Evolutionary conservation across 1,140 invertebrate genomes (phyloP).

Genomic region (Phthorimaea operculella): DNA sequence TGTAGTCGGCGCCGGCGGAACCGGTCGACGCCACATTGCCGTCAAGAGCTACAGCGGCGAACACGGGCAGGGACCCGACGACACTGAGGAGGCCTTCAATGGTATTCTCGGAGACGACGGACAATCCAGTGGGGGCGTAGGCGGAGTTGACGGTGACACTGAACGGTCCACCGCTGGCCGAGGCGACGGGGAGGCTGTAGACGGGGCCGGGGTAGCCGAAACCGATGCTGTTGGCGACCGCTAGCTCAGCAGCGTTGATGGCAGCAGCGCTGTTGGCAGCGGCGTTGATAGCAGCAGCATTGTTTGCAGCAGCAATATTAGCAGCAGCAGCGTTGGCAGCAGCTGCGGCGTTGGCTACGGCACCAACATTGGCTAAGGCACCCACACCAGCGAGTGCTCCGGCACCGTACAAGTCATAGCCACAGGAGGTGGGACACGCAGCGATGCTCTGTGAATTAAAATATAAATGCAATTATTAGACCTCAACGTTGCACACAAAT

Average conservation of each 20-base stretch:
- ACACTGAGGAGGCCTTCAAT: constrained; percentile 28
- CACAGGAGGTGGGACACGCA: no score
- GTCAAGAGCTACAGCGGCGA: constrained; percentile 14
- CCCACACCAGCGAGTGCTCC: no score
- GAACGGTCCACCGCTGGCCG: constrained; percentile 18
- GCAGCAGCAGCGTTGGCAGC: not conserved
- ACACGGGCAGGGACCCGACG: constrained; percentile 23
- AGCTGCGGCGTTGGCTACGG: not conserved
- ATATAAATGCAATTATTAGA: no score
- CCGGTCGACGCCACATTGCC: constrained; percentile 11
- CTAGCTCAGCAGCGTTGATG: no score
- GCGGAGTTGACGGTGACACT: constrained; percentile 17
- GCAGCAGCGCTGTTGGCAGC: not conserved
- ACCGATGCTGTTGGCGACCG: no score
- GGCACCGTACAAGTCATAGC: no score
- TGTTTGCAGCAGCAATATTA: no score
- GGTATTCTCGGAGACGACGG: constrained; percentile 26
- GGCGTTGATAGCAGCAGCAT: not conserved
- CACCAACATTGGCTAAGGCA: not conserved
- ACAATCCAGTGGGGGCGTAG: constrained; percentile 25
- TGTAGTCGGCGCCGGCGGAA: constrained; percentile 7
- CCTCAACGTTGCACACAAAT: no score
- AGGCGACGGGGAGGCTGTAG: not conserved
- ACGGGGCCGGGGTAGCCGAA: no score
- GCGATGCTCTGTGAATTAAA: no score